Evolutionary conservation across 2,888 invertebrate genomes (phyloP), one percentile per base, ranked within the genome.

Genomic region (Amiota mariae): DNA sequence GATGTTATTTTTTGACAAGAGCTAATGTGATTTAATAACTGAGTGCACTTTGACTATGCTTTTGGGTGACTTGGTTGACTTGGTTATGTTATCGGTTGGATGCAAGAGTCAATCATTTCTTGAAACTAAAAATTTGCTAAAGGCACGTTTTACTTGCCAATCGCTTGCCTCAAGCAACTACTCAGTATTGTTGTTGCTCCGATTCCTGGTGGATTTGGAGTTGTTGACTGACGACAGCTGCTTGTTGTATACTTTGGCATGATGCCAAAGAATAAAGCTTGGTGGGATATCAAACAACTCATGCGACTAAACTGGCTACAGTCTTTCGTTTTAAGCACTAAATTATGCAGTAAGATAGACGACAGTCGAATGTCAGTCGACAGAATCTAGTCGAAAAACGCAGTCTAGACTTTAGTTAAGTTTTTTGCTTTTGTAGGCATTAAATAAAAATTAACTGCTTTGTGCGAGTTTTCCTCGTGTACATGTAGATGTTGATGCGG

Each of bases 91-190:
- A n/a, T 18, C 59, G 10, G 11, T 20, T 20, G 15, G 8, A 20
- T 59, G 8, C 20, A 6, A 36, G 66, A 54, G 67, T 68, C 54
- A 51, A 68, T 68, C 51, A 54, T 68, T 68, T 68, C 54, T 68
- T 54, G 24, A 36, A 6, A 68, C 67, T 54, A 54, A 2, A 36
- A 51, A 68, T 68, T 68, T 68, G 54, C 51, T 68, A 18, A 36
- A 6, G 36, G 36, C 36, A 36, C 36, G 36, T 36, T 36, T 36
- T 36, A 36, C 36, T 36, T 36, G 36, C 36, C 36, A 36, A 36
- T 36, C 36, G 36, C 36, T 36, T 36, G 36, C 36, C 36, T 36
- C 36, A 36, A 36, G 36, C 8, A 6, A 36, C 36, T 36, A 36
- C 36, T 36, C 36, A 36, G 36, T 36, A n/a, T n/a, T n/a, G 24